phyloP scores from a whole-genome alignment of 2,888 invertebrate genomes.

The Apoda limacodes region DNA sequence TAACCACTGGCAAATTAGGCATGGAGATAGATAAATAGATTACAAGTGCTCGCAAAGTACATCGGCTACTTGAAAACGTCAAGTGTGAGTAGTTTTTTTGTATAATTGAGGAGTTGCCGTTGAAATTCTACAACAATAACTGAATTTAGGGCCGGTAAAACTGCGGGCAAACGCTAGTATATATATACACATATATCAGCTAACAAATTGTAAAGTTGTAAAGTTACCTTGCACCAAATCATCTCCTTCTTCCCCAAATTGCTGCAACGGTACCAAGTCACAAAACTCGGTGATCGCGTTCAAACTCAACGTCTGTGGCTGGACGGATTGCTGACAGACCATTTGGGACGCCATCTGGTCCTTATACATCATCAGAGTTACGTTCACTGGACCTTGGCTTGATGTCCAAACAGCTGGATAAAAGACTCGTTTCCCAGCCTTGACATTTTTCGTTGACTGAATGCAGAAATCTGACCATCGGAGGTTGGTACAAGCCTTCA shows the following conservation, averaged over 20 bases:
- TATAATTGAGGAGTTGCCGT: too few species aligned
- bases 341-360: constrained; percentile 73
- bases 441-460: constrained; percentile 64
- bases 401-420: constrained; percentile 81
- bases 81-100: too few species aligned
- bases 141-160: too few species aligned
- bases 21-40: too few species aligned
- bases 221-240: constrained; percentile 78
- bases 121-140: too few species aligned
- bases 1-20: too few species aligned
- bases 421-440: constrained; percentile 79
- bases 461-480: constrained; percentile 80
- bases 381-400: constrained; percentile 72
- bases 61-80: too few species aligned
- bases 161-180: too few species aligned
- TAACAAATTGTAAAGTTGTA: too few species aligned
- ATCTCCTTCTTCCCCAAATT: constrained; percentile 72
- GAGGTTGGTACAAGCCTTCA: constrained; percentile 79
- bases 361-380: constrained; percentile 74
- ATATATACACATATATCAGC: too few species aligned
- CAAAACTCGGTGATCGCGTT: constrained; percentile 85
- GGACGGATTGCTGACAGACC: constrained; percentile 72
- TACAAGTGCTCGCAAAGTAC: too few species aligned
- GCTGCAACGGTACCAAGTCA: constrained; percentile 79
- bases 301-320: constrained; percentile 74